Evolutionary conservation across 2,797 vertebrate genomes (phyloP).

Genomic region (Periparus ater): DNA sequence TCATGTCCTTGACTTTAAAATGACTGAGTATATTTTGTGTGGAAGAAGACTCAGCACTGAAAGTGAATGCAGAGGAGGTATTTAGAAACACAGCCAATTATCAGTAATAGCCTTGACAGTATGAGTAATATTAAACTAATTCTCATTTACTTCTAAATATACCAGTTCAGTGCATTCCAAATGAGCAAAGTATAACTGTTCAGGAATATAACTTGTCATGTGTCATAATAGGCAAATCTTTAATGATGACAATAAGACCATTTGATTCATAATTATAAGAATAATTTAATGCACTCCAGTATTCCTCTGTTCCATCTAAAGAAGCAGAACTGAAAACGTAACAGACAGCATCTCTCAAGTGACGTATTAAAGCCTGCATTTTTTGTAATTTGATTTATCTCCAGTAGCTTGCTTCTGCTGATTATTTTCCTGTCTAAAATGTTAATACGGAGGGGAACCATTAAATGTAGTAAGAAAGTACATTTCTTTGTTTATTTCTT

Average conservation of each 20-base stretch:
- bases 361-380: conserved; percentile 15
- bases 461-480: conserved; percentile 24
- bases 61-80: conserved; percentile 37
- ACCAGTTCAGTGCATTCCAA: conserved; percentile 47
- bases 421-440: conserved; percentile 38
- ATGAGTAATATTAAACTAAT: conserved; percentile 44
- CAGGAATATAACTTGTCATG: conserved; percentile 36
- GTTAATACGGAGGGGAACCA: background rate
- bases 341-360: conserved; percentile 32
- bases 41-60: background rate
- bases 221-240: conserved; percentile 36
- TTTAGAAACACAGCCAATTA: conserved; percentile 52
- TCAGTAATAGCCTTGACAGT: conserved; percentile 40
- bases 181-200: conserved; percentile 51
- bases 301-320: conserved; percentile 39
- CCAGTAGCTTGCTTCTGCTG: conserved; percentile 25
- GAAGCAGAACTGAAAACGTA: conserved; percentile 23
- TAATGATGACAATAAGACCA: conserved; percentile 57
- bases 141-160: conserved; percentile 57
- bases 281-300: conserved; percentile 29
- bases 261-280: conserved; percentile 60
- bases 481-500: conserved; percentile 40
- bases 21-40: conserved; percentile 62
- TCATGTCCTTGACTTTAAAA: conserved; percentile 70
- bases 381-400: conserved; percentile 52